phyloP scores from a whole-genome alignment of 2,113 vertebrate species.

The Rhynchomys soricoides region DNA sequence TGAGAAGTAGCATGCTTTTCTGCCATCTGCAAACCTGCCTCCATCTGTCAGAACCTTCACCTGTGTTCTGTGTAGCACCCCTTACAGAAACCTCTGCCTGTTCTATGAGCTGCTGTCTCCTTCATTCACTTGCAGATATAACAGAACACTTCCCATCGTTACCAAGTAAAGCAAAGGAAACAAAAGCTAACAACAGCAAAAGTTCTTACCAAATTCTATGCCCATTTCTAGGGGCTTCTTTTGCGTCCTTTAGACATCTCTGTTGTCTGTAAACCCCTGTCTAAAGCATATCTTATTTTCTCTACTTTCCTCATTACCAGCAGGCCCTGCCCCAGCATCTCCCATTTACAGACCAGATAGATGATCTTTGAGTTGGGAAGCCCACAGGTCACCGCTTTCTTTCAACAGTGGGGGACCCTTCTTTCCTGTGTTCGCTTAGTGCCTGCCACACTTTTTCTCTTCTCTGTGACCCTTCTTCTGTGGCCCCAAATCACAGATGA shows the following conservation, averaged over 20 bases:
- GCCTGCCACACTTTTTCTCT: too few species aligned
- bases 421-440: too few species aligned
- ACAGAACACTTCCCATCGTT: background rate
- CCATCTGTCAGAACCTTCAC: background rate
- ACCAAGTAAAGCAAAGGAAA: background rate
- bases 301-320: background rate
- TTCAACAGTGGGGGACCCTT: background rate
- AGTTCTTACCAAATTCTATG: background rate
- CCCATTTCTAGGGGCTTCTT: background rate
- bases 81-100: background rate
- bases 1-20: background rate
- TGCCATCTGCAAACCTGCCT: background rate
- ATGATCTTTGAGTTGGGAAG: background rate
- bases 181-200: background rate
- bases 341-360: background rate
- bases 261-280: background rate
- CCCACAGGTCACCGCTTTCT: background rate
- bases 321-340: too few species aligned
- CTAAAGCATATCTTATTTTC: background rate
- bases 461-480: too few species aligned
- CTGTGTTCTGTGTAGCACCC: background rate
- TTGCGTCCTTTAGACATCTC: background rate
- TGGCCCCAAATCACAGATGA: background rate
- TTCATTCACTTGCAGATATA: background rate
- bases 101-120: background rate